Conservation (phyloP, 2,797 vertebrate species). For the Etheostoma nigrum region DNA sequence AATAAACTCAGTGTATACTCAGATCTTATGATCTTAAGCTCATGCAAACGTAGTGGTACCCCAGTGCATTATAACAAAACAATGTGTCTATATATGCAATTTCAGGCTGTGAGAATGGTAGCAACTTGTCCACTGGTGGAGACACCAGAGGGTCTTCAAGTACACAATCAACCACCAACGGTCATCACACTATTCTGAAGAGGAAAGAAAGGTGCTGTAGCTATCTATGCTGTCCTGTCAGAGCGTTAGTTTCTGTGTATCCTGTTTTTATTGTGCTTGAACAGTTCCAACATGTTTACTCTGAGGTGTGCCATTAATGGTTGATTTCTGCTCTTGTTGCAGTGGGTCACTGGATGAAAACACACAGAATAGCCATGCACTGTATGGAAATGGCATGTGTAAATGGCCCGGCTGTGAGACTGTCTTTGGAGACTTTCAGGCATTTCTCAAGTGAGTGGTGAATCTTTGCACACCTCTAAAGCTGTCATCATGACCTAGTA, state of each 20-base stretch:
- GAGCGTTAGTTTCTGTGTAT: not conserved
- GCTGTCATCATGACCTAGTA: not conserved
- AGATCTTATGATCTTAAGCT: not conserved
- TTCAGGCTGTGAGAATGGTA: slow-evolving; percentile 76
- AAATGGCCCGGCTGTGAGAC: slow-evolving; percentile 99
- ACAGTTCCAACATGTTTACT: not conserved
- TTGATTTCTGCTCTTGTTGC: slow-evolving; percentile 25
- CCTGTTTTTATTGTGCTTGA: not conserved
- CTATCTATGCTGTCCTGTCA: not conserved
- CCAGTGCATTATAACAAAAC: not conserved
- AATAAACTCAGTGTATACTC: not conserved
- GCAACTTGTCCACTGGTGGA: slow-evolving; percentile 45
- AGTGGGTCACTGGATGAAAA: slow-evolving; percentile 91
- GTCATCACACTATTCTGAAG: slow-evolving; percentile 84
- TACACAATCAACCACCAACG: slow-evolving; percentile 90
- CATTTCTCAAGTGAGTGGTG: slow-evolving; percentile 96
- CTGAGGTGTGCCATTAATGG: not conserved
- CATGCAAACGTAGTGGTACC: not conserved
- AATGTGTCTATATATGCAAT: slow-evolving; percentile 14
- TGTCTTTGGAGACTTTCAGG: slow-evolving; percentile 96
- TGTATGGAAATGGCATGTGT: slow-evolving; percentile 97
- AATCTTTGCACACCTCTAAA: not conserved
- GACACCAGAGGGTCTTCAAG: slow-evolving; percentile 86
- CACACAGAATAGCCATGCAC: slow-evolving; percentile 90
- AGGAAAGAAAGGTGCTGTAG: slow-evolving; percentile 80